phyloP scores from a whole-genome alignment of 2,888 invertebrate genomes.

The Sinodicranocentrus sp. region DNA sequence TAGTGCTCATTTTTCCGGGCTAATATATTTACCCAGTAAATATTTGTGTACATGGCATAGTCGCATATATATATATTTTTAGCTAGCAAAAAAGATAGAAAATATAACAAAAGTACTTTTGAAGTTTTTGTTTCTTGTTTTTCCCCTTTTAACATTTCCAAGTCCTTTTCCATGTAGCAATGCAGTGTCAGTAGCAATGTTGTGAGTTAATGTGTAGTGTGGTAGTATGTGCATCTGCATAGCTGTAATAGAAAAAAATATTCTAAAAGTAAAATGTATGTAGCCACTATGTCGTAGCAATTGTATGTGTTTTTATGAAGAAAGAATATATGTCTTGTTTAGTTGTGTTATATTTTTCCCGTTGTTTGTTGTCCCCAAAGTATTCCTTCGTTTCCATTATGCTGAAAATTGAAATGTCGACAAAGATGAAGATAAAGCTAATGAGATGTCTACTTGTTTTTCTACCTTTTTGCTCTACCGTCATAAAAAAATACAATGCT shows the following conservation, averaged over 20 bases:
- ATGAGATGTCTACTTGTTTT: conserved; percentile 66
- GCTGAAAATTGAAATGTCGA: conserved; percentile 58
- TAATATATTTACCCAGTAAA: no score
- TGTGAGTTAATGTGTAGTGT: neutral
- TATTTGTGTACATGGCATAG: no score
- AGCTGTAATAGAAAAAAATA: neutral
- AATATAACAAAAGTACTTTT: no score
- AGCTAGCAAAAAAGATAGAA: no score
- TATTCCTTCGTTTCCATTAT: conserved; percentile 49
- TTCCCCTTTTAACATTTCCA: neutral
- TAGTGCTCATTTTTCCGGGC: no score
- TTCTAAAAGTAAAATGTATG: conserved; percentile 12
- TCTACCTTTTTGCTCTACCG: conserved; percentile 32
- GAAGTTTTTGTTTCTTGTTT: no score
- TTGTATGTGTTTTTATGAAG: neutral
- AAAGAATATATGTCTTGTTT: conserved; percentile 12
- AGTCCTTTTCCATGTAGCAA: conserved; percentile 20
- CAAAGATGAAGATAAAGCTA: conserved; percentile 62
- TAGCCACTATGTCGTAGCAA: conserved; percentile 37
- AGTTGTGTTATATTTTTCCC: conserved; percentile 18
- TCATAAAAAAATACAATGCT: conserved; percentile 4
- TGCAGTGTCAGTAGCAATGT: conserved; percentile 16
- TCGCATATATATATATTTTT: no score
- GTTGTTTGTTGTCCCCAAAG: conserved; percentile 38
- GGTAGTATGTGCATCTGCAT: conserved; percentile 10